Evolutionary conservation across 92 coral and sea anemone genomes (phyloP).

Genomic region (Zoanthus solanderi): DNA sequence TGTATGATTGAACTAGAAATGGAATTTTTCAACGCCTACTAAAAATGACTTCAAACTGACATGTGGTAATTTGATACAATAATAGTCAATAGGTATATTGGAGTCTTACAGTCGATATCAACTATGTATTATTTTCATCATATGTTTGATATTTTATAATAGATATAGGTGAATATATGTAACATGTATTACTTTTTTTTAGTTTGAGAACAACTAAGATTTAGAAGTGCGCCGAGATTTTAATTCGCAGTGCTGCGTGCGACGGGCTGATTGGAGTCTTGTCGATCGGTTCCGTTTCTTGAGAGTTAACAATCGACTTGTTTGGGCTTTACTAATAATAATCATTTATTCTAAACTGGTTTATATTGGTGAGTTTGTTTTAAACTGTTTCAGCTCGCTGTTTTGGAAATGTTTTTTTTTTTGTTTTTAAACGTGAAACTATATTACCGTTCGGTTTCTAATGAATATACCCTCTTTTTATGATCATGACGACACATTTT

Average conservation of each 20-base stretch:
- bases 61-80: slow-evolving; percentile 1
- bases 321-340: not conserved
- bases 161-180: not conserved
- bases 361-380: not conserved
- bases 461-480: not conserved
- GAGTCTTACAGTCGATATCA: not conserved
- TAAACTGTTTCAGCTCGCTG: not conserved
- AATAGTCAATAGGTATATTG: not conserved
- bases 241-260: not conserved
- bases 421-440: too few species aligned
- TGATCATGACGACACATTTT: too few species aligned
- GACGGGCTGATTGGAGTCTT: not conserved
- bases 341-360: not conserved
- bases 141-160: not conserved
- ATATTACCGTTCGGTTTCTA: not conserved
- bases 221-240: not conserved
- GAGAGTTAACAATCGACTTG: not conserved
- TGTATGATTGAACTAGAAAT: too few species aligned
- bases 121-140: not conserved
- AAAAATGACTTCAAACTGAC: not conserved
- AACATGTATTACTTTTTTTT: not conserved
- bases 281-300: not conserved
- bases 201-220: not conserved
- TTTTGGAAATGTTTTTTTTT: not conserved
- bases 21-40: not conserved